phyloP scores from a whole-genome alignment of 2,797 vertebrate species.

The Malacoraja senta region DNA sequence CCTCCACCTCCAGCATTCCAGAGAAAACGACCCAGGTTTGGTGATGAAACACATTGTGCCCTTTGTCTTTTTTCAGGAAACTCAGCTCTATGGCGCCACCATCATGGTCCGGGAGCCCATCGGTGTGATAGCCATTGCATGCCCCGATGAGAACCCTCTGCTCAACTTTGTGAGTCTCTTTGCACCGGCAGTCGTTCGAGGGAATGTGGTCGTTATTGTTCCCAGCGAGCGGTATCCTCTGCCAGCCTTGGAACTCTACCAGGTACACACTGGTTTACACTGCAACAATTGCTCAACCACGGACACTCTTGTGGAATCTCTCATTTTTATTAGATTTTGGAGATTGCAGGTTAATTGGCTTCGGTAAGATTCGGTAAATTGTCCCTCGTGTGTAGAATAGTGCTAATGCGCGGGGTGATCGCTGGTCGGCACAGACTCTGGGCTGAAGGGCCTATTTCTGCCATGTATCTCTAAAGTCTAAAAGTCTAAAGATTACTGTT shows the following conservation, averaged over 20 bases:
- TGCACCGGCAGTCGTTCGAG: constrained; percentile 66
- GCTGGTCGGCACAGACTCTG: too few relatives aligned
- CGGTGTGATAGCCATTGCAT: constrained; percentile 71
- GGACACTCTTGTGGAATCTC: neutral
- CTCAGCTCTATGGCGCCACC: constrained; percentile 67
- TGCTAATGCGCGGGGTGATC: too few relatives aligned
- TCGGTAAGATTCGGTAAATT: too few relatives aligned
- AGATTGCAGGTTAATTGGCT: too few relatives aligned
- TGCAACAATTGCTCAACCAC: neutral
- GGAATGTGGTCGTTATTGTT: constrained; percentile 71
- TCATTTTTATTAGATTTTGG: neutral
- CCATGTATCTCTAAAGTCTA: too few relatives aligned
- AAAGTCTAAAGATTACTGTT: neutral
- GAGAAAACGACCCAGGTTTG: too few relatives aligned
- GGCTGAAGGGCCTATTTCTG: too few relatives aligned
- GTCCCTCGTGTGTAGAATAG: too few relatives aligned
- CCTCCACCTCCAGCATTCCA: too few relatives aligned
- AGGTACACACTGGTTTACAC: constrained; percentile 53
- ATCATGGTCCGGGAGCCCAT: constrained; percentile 68
- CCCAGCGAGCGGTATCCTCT: constrained; percentile 70
- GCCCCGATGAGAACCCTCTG: constrained; percentile 67
- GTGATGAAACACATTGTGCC: neutral
- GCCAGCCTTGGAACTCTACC: constrained; percentile 67
- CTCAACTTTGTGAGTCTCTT: constrained; percentile 72
- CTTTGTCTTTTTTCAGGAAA: constrained; percentile 44